Evolutionary conservation across 1,140 invertebrate genomes (phyloP).

Genomic region (Gonatopus flavifemur): DNA sequence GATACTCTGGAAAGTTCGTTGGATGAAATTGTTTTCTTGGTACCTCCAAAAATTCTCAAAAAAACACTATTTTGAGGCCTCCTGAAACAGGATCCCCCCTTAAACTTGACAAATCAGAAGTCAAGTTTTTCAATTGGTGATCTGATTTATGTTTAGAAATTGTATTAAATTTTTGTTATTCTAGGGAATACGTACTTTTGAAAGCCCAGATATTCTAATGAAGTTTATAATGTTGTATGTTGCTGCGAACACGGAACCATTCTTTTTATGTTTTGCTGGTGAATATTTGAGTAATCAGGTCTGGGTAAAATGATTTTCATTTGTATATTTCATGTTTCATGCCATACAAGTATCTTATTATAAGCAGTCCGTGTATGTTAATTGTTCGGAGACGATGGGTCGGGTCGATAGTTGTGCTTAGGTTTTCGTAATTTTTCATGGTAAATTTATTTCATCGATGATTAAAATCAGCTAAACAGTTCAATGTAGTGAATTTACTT

Average conservation of each 20-base stretch:
- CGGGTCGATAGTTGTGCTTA: background rate
- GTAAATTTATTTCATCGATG: background rate
- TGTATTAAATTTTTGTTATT: too few relatives aligned
- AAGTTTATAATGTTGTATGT: slow-evolving; percentile 18
- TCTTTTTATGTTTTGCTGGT: slow-evolving; percentile 23
- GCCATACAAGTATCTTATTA: background rate
- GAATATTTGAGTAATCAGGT: slow-evolving; percentile 24
- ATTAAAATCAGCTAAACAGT: background rate
- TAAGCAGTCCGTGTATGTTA: background rate
- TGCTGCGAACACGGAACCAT: slow-evolving; percentile 16
- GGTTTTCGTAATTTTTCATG: background rate
- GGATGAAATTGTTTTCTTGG: slow-evolving; percentile 6
- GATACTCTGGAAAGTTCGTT: background rate
- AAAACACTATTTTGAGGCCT: too few relatives aligned
- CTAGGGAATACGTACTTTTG: slow-evolving; percentile 6
- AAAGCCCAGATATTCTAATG: background rate
- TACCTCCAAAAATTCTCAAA: too few relatives aligned
- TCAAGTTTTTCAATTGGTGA: too few relatives aligned
- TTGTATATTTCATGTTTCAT: background rate
- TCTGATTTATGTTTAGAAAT: slow-evolving; percentile 5
- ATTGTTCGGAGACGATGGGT: background rate
- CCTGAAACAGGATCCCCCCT: too few relatives aligned
- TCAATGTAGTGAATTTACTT: slow-evolving; percentile 2
- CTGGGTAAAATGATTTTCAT: background rate
- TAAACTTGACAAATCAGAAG: slow-evolving; percentile 12